phyloP scores from a whole-genome alignment of 2,797 vertebrate species.

The Sarcoramphus papa region DNA sequence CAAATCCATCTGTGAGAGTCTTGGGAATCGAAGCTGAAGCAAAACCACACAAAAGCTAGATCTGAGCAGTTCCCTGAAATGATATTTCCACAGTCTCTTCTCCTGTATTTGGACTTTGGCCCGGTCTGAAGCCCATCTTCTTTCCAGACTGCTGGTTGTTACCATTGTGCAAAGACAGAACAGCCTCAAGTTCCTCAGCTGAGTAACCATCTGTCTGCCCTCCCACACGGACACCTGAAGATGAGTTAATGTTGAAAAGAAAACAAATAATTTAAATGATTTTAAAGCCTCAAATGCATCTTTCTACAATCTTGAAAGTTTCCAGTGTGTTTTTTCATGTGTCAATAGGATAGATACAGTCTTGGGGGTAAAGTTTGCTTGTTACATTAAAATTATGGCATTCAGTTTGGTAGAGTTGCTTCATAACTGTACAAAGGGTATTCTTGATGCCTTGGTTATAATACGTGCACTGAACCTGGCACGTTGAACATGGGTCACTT shows the following conservation, averaged over 20 bases:
- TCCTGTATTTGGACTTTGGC: background rate
- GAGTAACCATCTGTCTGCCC: constrained; percentile 53
- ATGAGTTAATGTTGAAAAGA: constrained; percentile 32
- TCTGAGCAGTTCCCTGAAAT: background rate
- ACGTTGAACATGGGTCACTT: background rate
- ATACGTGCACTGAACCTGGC: background rate
- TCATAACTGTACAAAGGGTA: background rate
- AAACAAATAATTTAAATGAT: background rate
- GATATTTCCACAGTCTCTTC: background rate
- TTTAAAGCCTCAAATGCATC: background rate
- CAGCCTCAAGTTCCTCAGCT: constrained; percentile 1
- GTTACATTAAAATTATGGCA: background rate
- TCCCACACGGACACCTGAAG: constrained; percentile 48
- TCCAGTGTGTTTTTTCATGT: background rate
- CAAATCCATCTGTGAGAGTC: constrained; percentile 2
- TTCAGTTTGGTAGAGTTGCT: background rate
- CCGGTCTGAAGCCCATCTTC: background rate
- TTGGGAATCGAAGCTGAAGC: constrained; percentile 6
- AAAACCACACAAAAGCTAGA: constrained; percentile 22
- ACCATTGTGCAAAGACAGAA: background rate
- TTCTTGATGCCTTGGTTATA: background rate
- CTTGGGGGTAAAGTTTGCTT: background rate
- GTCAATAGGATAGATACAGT: background rate
- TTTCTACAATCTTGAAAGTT: background rate
- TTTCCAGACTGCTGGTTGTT: background rate